These are phyloP conservation scores for Ceratina australensis DNA, from an alignment of 1,140 invertebrate genomes.

Conservation along the genomic window DNA sequence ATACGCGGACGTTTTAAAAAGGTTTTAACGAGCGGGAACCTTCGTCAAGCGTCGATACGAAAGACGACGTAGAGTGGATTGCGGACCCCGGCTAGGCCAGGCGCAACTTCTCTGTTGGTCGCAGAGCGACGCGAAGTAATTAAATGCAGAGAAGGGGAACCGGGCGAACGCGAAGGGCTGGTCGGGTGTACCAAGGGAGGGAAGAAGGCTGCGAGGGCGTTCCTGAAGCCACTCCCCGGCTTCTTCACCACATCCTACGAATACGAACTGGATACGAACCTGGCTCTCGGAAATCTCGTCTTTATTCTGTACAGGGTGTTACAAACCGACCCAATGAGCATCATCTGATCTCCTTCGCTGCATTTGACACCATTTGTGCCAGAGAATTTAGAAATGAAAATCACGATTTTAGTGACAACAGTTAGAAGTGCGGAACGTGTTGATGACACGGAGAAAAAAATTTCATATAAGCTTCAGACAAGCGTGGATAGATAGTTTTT, in stretches of 20 bases:
- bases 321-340: neutral
- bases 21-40: constrained; percentile 59
- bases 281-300: constrained; percentile 55
- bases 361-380: too few species aligned
- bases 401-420: too few species aligned
- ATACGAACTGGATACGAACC: constrained; percentile 48
- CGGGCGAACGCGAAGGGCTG: constrained; percentile 58
- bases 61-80: constrained; percentile 59
- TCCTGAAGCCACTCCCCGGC: constrained; percentile 74
- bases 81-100: constrained; percentile 39
- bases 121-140: constrained; percentile 68
- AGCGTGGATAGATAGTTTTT: too few species aligned
- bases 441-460: too few species aligned
- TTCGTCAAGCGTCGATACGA: constrained; percentile 64
- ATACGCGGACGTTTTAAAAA: constrained; percentile 56
- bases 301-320: constrained; percentile 42
- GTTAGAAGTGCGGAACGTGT: too few species aligned
- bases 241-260: constrained; percentile 51
- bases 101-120: constrained; percentile 35
- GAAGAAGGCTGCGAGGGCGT: constrained; percentile 71
- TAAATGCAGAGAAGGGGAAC: constrained; percentile 66
- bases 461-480: too few species aligned
- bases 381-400: too few species aligned
- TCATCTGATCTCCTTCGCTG: too few species aligned
- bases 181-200: constrained; percentile 52